phyloP scores from a whole-genome alignment of 2,797 vertebrate species.

The Cynopterus sphinx region DNA sequence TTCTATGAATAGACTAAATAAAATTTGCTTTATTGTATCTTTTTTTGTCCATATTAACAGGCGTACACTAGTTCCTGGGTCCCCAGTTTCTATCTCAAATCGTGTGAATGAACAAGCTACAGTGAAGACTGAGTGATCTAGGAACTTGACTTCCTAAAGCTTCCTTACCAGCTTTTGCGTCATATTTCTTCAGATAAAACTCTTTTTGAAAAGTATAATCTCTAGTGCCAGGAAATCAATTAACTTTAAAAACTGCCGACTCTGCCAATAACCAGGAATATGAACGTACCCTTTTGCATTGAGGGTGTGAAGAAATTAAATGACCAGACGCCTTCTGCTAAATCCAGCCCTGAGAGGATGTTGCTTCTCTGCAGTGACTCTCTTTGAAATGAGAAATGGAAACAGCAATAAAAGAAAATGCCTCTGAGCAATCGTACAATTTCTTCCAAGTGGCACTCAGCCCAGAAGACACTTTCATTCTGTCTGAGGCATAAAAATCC shows the following conservation, averaged over 20 bases:
- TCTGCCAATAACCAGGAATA: slow-evolving; percentile 37
- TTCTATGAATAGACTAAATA: not conserved
- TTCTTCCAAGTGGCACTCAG: not conserved
- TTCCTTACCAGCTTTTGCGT: slow-evolving; percentile 9
- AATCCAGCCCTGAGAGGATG: not conserved
- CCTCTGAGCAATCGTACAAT: not conserved
- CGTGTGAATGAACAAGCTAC: not conserved
- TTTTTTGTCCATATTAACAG: not conserved
- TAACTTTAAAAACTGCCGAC: slow-evolving; percentile 56
- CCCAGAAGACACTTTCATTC: not conserved
- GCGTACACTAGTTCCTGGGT: not conserved
- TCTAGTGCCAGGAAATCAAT: slow-evolving; percentile 66
- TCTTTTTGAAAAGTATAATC: slow-evolving; percentile 37
- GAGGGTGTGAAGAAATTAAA: not conserved
- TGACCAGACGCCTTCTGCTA: not conserved
- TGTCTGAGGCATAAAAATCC: not conserved
- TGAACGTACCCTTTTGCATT: not conserved
- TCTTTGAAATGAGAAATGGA: slow-evolving; percentile 19
- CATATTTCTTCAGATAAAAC: slow-evolving; percentile 60
- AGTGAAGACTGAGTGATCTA: not conserved
- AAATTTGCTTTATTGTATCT: not conserved
- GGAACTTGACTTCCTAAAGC: not conserved
- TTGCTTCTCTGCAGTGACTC: not conserved
- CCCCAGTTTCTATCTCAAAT: not conserved
- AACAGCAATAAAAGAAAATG: not conserved